A percentile compares a stretch with the other conserved stretches of the same genome.
These are phyloP conservation scores for Phataginus tricuspis DNA, from an alignment of 2,797 vertebrate genomes.

Conservation along the genomic window DNA sequence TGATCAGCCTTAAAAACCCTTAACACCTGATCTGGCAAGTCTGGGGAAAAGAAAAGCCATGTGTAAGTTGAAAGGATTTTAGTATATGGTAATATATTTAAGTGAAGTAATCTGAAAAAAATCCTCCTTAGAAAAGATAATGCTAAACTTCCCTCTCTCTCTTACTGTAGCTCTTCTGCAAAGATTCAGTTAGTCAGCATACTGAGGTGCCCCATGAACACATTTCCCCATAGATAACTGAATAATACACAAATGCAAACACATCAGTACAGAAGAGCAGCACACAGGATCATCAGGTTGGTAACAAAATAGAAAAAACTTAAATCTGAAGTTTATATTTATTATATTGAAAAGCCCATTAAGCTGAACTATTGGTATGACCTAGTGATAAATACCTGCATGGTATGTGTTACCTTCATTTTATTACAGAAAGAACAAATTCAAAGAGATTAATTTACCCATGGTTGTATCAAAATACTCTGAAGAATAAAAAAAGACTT, in stretches of 20 bases:
- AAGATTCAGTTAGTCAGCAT: neutral
- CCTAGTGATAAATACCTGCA: neutral
- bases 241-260: neutral
- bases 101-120: neutral
- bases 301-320: neutral
- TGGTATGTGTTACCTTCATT: neutral
- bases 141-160: neutral
- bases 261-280: neutral
- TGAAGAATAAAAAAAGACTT: neutral
- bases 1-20: slow-evolving; percentile 99
- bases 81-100: neutral
- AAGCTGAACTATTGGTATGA: neutral
- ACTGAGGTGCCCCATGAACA: neutral
- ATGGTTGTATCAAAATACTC: neutral
- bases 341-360: neutral
- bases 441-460: neutral
- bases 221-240: neutral
- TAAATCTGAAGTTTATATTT: neutral
- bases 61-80: neutral
- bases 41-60: slow-evolving; percentile 81
- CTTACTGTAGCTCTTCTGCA: neutral
- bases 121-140: neutral
- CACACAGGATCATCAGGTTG: neutral
- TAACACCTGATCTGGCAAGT: slow-evolving; percentile 97
- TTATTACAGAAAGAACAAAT: neutral